phyloP scores from a whole-genome alignment of 92 coral and sea anemone genomes.

The Parazoanthus swiftii region DNA sequence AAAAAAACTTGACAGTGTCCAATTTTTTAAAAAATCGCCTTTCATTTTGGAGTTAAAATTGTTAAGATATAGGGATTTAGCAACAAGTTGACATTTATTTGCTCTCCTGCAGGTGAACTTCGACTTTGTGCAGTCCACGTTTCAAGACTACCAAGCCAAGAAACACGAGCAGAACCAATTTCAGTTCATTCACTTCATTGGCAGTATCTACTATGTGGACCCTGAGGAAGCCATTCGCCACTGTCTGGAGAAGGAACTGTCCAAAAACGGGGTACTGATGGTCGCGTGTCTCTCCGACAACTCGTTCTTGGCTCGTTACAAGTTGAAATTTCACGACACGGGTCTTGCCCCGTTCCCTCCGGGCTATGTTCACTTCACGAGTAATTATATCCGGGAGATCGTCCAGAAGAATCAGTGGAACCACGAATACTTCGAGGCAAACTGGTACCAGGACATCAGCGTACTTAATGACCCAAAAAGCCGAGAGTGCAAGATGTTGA shows the following conservation, averaged over 20 bases:
- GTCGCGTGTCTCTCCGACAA: constrained; percentile 20
- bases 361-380: constrained; percentile 29
- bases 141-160: constrained; percentile 26
- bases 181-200: constrained; percentile 31
- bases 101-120: constrained; percentile 14
- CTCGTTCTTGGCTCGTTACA: constrained; percentile 28
- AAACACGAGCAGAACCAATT: constrained; percentile 17
- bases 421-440: constrained; percentile 8
- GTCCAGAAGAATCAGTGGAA: constrained; percentile 31
- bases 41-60: too few relatives aligned
- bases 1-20: background rate
- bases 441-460: constrained; percentile 28
- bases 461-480: background rate
- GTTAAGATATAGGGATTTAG: background rate
- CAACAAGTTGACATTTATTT: background rate
- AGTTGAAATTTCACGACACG: constrained; percentile 31
- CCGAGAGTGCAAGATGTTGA: constrained; percentile 15
- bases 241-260: constrained; percentile 33
- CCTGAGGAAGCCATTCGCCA: constrained; percentile 37
- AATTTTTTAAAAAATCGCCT: background rate
- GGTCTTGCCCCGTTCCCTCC: constrained; percentile 38
- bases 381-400: constrained; percentile 19
- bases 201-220: constrained; percentile 37
- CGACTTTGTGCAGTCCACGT: constrained; percentile 29
- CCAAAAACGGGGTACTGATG: constrained; percentile 19